Percentiles rank a stretch among this genome's conserved stretches.
phyloP scores from a whole-genome alignment of 2,113 vertebrate species.

The Corvus cornix region DNA sequence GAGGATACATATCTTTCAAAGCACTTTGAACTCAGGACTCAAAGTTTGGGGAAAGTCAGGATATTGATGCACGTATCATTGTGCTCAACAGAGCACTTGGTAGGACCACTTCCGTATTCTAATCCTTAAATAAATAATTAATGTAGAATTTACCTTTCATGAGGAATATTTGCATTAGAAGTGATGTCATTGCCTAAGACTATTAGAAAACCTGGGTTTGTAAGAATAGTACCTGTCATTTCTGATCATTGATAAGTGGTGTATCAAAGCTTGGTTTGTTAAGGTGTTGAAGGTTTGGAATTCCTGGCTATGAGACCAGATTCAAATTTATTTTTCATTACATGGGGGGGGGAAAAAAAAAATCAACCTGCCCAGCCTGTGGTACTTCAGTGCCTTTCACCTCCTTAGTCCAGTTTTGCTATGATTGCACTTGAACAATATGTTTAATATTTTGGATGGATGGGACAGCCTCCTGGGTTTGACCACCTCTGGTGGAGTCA shows the following conservation, averaged over 20 bases:
- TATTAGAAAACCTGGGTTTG: background rate
- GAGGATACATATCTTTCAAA: fast-evolving
- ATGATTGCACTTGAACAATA: background rate
- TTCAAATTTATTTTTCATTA: background rate
- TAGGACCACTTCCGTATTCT: fast-evolving
- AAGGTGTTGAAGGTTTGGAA: background rate
- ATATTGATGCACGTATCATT: background rate
- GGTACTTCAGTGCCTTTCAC: background rate
- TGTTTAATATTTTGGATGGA: background rate
- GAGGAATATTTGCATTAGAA: background rate
- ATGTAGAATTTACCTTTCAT: background rate
- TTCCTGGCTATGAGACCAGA: background rate
- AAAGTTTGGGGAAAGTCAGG: background rate
- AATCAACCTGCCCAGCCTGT: background rate
- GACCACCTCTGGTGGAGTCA: background rate
- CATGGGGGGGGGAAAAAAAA: background rate
- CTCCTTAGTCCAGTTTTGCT: background rate
- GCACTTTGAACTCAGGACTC: background rate
- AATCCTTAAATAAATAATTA: background rate
- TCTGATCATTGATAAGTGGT: background rate
- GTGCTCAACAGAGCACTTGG: fast-evolving
- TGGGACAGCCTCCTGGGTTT: background rate
- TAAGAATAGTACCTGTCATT: fast-evolving
- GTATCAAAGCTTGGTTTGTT: background rate
- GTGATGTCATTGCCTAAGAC: fast-evolving